A percentile compares a stretch with the other conserved stretches of the same genome.
These are phyloP conservation scores for Amphipoea oculea DNA, from an alignment of 2,888 invertebrate species.

Conservation along the genomic window DNA sequence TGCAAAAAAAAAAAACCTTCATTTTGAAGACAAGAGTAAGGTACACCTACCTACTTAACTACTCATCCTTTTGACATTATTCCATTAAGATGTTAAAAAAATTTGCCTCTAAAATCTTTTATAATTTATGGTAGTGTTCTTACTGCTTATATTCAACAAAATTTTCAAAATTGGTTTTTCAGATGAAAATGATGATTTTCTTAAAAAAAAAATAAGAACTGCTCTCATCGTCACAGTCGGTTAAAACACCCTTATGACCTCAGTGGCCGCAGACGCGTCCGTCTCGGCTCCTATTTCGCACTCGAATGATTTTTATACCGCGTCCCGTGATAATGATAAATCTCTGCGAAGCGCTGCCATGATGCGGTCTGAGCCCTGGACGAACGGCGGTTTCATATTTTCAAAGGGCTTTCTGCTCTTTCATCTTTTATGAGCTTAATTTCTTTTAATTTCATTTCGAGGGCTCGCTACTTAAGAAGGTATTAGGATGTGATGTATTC, in stretches of 20 bases:
- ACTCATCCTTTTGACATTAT: neutral
- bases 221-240: constrained; percentile 7
- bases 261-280: constrained; percentile 51
- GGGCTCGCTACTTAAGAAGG: neutral
- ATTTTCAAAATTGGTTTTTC: neutral
- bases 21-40: neutral
- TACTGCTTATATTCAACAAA: neutral
- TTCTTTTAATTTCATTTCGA: constrained; percentile 37
- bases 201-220: neutral
- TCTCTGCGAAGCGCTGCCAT: constrained; percentile 53
- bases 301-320: constrained; percentile 70
- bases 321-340: constrained; percentile 69
- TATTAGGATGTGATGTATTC: neutral
- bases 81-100: no score
- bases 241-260: constrained; percentile 37
- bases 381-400: constrained; percentile 48
- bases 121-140: neutral
- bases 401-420: constrained; percentile 31
- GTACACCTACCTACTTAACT: neutral
- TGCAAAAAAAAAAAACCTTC: neutral
- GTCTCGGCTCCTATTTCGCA: constrained; percentile 68
- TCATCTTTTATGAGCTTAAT: constrained; percentile 38
- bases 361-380: constrained; percentile 24
- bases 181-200: neutral
- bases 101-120: neutral